Percentiles rank a stretch among this genome's conserved stretches.
Conservation (phyloP, 2,113 vertebrate species). For the Lethenteron reissneri region DNA sequence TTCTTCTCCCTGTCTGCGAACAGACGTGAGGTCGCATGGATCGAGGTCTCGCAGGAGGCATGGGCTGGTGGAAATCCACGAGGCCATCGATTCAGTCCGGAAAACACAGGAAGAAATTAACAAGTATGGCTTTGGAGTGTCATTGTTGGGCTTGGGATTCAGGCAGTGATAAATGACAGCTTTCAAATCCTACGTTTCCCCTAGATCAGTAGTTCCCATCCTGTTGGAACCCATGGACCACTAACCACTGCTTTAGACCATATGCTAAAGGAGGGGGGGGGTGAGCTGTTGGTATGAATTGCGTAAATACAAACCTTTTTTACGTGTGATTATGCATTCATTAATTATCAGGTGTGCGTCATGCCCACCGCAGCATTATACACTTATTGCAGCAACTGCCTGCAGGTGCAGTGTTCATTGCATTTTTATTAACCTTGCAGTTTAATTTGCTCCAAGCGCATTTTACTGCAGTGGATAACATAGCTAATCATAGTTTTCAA, state of each 20-base stretch:
- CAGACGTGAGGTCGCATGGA: constrained; percentile 53
- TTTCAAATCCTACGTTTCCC: neutral
- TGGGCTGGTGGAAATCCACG: constrained; percentile 76
- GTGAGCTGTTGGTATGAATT: neutral
- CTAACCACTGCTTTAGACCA: neutral
- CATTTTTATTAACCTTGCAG: too few relatives aligned
- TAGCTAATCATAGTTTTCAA: too few relatives aligned
- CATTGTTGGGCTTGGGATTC: neutral
- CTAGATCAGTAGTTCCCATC: neutral
- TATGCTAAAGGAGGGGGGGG: neutral
- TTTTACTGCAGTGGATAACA: too few relatives aligned
- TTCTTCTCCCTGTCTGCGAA: constrained; percentile 21
- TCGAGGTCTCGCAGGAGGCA: constrained; percentile 54
- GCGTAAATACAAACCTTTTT: too few relatives aligned
- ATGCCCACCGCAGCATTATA: too few relatives aligned
- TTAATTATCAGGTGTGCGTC: too few relatives aligned
- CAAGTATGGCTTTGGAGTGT: constrained; percentile 28
- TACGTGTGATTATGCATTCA: too few relatives aligned
- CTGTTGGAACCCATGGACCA: neutral
- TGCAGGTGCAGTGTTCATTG: too few relatives aligned
- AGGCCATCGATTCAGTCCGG: constrained; percentile 83
- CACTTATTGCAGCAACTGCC: too few relatives aligned
- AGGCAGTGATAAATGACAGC: too few relatives aligned
- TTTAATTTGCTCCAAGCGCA: too few relatives aligned
- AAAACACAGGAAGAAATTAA: constrained; percentile 83